Conservation (phyloP, 2,888 invertebrate genomes). For the Epinotia nisella region DNA sequence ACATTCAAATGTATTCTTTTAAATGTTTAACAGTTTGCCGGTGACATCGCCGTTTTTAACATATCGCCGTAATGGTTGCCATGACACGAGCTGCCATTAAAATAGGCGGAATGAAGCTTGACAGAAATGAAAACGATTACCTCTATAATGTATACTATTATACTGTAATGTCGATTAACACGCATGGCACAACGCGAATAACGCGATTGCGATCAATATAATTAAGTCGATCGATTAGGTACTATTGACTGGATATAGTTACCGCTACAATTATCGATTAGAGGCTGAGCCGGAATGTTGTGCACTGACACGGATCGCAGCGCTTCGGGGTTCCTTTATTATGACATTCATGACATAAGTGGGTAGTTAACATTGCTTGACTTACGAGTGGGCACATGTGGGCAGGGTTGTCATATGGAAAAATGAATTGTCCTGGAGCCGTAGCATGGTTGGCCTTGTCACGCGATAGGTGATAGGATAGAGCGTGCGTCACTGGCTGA, state of each 20-base stretch:
- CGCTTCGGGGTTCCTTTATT: conserved; percentile 17
- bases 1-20: no score
- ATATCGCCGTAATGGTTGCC: neutral
- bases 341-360: conserved; percentile 25
- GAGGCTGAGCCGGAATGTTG: conserved; percentile 17
- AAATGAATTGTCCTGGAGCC: no score
- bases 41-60: no score
- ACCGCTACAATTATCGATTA: conserved; percentile 24
- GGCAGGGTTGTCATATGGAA: no score
- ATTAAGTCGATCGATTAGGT: neutral
- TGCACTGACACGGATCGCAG: conserved; percentile 21
- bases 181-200: neutral
- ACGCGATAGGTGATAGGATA: no score
- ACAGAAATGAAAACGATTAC: neutral
- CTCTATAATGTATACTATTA: neutral
- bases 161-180: neutral
- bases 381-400: no score
- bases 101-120: neutral
- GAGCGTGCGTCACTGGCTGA: no score
- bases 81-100: neutral
- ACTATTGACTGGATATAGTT: neutral
- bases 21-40: no score
- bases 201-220: conserved; percentile 1
- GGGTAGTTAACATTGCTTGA: neutral
- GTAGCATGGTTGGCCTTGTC: no score